Base-by-base conservation (phyloP, 2,113 vertebrate species). In the Rhinoptilus africanus region DNA sequence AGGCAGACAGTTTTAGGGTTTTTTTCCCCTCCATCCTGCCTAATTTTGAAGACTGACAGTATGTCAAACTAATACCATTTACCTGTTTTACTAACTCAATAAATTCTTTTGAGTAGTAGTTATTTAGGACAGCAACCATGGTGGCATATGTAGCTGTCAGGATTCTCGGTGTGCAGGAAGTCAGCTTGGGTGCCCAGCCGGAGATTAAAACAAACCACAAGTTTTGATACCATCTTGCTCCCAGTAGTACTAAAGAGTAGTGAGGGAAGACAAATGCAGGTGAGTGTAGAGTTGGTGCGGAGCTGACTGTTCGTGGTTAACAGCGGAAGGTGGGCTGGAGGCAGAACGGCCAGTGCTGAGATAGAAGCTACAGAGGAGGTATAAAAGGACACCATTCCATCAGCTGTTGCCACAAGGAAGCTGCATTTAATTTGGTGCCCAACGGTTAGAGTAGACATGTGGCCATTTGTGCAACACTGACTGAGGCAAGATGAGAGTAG, bases 191-290 rank as follows among this genome's bases (percentile, higher is more conserved):
- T 74, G 37, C 5, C 4, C 8, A 39, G 54, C 28, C 88, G 78
- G 53, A 47, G 37, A 8, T 39, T 3, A 54, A 4, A 6, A 16
- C 8, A 9, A 59, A 68, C 34, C 18, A 27, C 21, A 88, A 19
- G 35, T 75, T 62, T 47, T 81, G 41, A 32, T 32, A 56, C 23
- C 4, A 3, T 27, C 34, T 32, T 53, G 35, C 20, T 85, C 48
- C 53, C 0, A 0, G 20, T 17, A 15, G 35, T 37, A 28, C 12
- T 54, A 54, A n/a, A 30, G 45, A 50, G 16, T 3, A 62, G 28
- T 12, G 16, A 53, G 12, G 27, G 22, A 50, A 53, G 35, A 48
- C 45, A 41, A 78, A n/a, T 8, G 23, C 6, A 0, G 6, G 9
- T 37, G 35, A 7, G 10, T 5, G 43, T 9, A 2, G 27, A 28